Percentiles rank a stretch among this genome's conserved stretches.
phyloP scores from a whole-genome alignment of 1,140 invertebrate species.

The Musca domestica region DNA sequence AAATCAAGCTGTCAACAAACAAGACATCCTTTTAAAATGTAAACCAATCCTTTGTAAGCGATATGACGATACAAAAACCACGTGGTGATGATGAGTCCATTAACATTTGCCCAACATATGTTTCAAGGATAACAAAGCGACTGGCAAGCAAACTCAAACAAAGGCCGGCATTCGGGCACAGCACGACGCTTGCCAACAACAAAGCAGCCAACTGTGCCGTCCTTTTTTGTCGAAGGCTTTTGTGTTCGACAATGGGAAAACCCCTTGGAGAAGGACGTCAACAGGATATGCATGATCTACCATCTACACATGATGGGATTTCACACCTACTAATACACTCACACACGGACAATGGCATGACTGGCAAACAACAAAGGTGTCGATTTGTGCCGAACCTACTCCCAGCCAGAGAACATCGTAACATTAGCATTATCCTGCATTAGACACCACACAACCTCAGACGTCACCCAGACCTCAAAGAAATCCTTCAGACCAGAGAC shows the following conservation, averaged over 20 bases:
- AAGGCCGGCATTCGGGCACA: background rate
- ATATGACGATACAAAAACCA: constrained; percentile 18
- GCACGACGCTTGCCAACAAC: background rate
- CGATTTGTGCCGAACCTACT: background rate
- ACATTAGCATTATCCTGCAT: background rate
- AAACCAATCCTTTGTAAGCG: constrained; percentile 12
- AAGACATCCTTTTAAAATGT: constrained; percentile 20
- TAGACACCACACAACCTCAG: too few relatives aligned
- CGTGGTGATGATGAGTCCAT: constrained; percentile 16
- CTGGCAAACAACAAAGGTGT: constrained; percentile 8
- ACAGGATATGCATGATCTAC: constrained; percentile 20
- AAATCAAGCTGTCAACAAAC: constrained; percentile 23
- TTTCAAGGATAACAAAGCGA: background rate
- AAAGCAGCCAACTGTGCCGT: background rate
- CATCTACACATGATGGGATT: constrained; percentile 14
- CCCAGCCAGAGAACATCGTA: background rate
- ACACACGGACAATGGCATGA: background rate
- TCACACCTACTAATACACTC: constrained; percentile 15
- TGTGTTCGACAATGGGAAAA: background rate
- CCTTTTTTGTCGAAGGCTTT: background rate
- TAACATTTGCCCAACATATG: constrained; percentile 21
- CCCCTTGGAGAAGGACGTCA: constrained; percentile 3
- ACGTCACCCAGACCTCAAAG: background rate
- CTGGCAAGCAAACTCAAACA: background rate
- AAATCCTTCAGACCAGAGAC: background rate